These are phyloP conservation scores for Rhingia rostrata DNA, from an alignment of 2,888 invertebrate species.

Conservation along the genomic window DNA sequence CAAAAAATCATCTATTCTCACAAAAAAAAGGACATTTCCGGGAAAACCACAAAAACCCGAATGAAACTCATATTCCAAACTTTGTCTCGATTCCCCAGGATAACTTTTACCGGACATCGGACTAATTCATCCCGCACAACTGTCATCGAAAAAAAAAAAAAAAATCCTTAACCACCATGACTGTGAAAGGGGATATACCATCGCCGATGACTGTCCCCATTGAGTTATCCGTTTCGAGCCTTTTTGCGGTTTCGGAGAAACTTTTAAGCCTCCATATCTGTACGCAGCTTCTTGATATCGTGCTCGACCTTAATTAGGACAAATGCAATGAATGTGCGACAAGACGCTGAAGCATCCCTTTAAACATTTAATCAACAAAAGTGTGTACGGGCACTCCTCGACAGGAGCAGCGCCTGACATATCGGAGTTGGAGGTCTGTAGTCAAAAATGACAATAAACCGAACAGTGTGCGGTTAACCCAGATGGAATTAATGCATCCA, in stretches of 20 bases:
- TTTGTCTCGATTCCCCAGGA: constrained; percentile 16
- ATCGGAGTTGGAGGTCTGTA: constrained; percentile 6
- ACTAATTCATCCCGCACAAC: constrained; percentile 23
- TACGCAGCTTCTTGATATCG: constrained; percentile 23
- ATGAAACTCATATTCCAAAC: constrained; percentile 35
- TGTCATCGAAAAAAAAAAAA: constrained; percentile 22
- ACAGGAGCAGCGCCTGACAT: background rate
- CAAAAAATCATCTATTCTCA: constrained; percentile 1
- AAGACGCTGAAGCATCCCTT: constrained; percentile 13
- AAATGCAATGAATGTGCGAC: constrained; percentile 13
- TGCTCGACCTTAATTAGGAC: constrained; percentile 48
- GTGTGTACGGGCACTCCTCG: background rate
- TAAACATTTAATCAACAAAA: constrained; percentile 41
- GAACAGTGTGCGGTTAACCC: constrained; percentile 49
- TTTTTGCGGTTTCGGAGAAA: constrained; percentile 53
- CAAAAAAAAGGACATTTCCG: background rate
- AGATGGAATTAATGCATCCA: constrained; percentile 54
- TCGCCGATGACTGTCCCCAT: constrained; percentile 8
- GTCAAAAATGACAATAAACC: constrained; percentile 40
- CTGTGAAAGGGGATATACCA: background rate
- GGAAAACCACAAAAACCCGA: constrained; percentile 45
- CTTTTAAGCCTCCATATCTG: constrained; percentile 34
- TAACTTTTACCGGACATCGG: constrained; percentile 12
- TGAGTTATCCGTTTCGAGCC: constrained; percentile 47
- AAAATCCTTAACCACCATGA: background rate